These are phyloP conservation scores for Andricus quercusramuli DNA, from an alignment of 2,888 invertebrate species.

Conservation along the genomic window DNA sequence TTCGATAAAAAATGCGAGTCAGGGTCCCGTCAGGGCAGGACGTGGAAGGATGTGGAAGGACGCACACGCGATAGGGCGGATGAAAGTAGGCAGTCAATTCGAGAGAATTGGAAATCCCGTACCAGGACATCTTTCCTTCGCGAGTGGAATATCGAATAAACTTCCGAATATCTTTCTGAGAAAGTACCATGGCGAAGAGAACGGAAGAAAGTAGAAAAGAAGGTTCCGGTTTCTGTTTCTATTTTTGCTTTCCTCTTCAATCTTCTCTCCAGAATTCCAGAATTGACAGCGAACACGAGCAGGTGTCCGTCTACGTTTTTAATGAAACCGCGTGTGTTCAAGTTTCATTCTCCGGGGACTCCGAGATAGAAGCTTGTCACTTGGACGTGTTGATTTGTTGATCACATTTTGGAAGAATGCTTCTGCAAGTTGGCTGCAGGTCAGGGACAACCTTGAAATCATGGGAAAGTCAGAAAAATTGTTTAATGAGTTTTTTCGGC, in stretches of 20 bases:
- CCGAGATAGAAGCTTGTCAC: neutral
- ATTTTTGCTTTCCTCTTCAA: slow-evolving; percentile 3
- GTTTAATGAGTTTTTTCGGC: too few relatives aligned
- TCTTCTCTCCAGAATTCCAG: slow-evolving; percentile 8
- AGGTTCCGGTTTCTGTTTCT: neutral
- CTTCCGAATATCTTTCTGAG: slow-evolving; percentile 50
- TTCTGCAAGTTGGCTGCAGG: too few relatives aligned
- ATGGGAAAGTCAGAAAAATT: too few relatives aligned
- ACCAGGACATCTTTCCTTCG: slow-evolving; percentile 61
- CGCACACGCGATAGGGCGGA: slow-evolving; percentile 51
- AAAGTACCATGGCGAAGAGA: slow-evolving; percentile 31
- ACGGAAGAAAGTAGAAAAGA: slow-evolving; percentile 3
- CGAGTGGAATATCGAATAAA: slow-evolving; percentile 68
- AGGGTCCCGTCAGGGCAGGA: slow-evolving; percentile 52
- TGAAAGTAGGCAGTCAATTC: slow-evolving; percentile 53
- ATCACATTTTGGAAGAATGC: neutral
- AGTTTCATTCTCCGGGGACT: neutral
- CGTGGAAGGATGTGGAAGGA: slow-evolving; percentile 39
- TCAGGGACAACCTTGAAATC: too few relatives aligned
- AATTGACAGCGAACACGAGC: slow-evolving; percentile 17
- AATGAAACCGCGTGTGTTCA: slow-evolving; percentile 20
- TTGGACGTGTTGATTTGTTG: neutral
- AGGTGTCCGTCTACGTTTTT: slow-evolving; percentile 25
- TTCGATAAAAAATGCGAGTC: slow-evolving; percentile 70
- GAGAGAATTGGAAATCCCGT: slow-evolving; percentile 53